Evolutionary conservation across 2,113 vertebrate species (phyloP), one percentile per base, ranked within the genome.

Genomic region (Dipodomys ordii): DNA sequence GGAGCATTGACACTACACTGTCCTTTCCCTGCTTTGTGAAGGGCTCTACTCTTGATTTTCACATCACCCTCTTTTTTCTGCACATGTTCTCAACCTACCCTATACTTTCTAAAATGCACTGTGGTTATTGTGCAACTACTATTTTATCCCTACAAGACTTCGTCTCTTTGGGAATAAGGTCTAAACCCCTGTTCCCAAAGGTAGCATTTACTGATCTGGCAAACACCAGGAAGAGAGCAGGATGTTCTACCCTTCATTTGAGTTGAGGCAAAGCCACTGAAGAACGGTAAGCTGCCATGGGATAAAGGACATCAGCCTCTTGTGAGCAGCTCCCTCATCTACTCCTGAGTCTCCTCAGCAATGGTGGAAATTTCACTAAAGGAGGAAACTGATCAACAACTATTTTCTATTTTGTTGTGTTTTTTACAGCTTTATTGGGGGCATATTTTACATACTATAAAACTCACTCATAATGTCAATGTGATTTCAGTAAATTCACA

Each of bases 401-500:
- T 4, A 68, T 35, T 20, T 15, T 60, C 2, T 23, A 87, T 76
- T 65, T 16, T 27, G 0, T 16, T 53, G 62, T 23, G 19, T 32
- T 44, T 77, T 77, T 57, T 49, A 76, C 2, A 46, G 60, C 6
- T 72, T 95, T 92, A 71, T 71, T 83, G 18, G 90, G 53, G 35
- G 64, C 32, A 39, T 57, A 74, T 64, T 72, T 88, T 82, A 64
- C 68, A 69, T 35, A 53, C 19, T 73, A 84, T 72, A 77, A 92
- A 84, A 79, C 20, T 84, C 65, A 79, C 32, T 30, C 76, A 67
- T 28, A 86, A 80, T 60, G 39, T 57, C 53, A 72, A 12, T n/a
- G 20, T 95, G 71, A 85, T 23, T 72, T 80, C n/a, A 85, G 65
- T 15, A 88, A 88, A 69, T 83, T 91, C 83, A 15, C 69, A 46